Base-by-base conservation (phyloP, 2,888 invertebrate species). In the Drosophila buzzatii region DNA sequence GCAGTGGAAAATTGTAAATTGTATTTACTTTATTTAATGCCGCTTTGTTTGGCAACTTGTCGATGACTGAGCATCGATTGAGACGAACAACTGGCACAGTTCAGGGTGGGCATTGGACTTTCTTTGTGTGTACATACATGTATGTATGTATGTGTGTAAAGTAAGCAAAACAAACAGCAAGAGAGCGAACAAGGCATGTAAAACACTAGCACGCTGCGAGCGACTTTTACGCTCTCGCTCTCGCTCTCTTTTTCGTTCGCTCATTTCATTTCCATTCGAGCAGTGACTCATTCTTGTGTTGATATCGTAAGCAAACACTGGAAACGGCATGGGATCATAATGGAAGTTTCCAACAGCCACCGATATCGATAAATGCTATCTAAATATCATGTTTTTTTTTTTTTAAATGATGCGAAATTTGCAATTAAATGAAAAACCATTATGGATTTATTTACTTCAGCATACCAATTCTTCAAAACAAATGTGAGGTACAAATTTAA, bases 401-500 rank as follows among this genome's bases (percentile, higher is more conserved):
- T 27, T 47, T 16, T 64, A 7, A 7, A 51, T 7, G 14, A 35
- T 51, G 33, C 7, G 27, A 23, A 27, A 41, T 23, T 31, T 4
- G 18, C 10, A n/a, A 27, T 80, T 68, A 39, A 81, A 56, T 86
- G 67, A 83, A 72, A 73, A 75, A 77, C 79, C 79, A 73, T 82
- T 70, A 60, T 79, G 69, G 70, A 74, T 88, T 73, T 90, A 82
- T 85, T 85, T 82, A 90, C 74, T 85, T 84, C 85, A 89, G 89
- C 81, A 76, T 89, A 89, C 86, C 82, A 82, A 79, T 85, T 82
- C 75, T 72, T 86, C 70, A 79, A 77, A 87, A 76, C 75, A 87
- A 68, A 69, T 70, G 55, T 82, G 77, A 88, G 89, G 83, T 90
- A 89, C 77, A 90, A 88, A 89, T 89, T 85, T 81, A 88, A 90